Evolutionary conservation across 2,888 invertebrate species (phyloP), one percentile per base, ranked within the genome.

Genomic region (Timema podura): DNA sequence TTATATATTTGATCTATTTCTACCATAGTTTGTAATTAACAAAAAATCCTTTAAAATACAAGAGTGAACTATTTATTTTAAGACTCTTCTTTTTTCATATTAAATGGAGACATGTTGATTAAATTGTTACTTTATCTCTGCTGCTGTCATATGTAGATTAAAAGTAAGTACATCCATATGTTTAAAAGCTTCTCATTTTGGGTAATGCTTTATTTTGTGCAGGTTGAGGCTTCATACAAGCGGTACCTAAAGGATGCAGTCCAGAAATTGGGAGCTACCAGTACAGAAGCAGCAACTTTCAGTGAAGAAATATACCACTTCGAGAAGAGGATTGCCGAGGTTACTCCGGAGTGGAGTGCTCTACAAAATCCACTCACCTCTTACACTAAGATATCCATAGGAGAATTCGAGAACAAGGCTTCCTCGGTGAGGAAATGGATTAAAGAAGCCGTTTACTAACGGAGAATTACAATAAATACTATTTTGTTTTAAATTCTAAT

Each of bases 291-390:
- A 0, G 77, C 79, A 5, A 79, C 79, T 72, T 86, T 85, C 78
- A 82, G 83, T 45, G 81, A 82, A 13, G 83, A 85, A 74, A 82
- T 86, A 72, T 85, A 84, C 75, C 81, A 80, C 73, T 86, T 85
- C 76, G 86, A 87, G 76, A 84, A 83, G 76, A 77, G 86, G 47
- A 81, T 87, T 10, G 85, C 85, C 0, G 84, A 85, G 77, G 80
- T 84, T 10, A 83, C 82, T 8, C 85, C 85, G 0, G 77, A 79
- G 68, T 74, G 76, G 15, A 75, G 73, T 13, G 77, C 77, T 13
- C 71, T 81, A 64, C 76, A 77, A 57, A 80, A 83, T 76, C 83
- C 83, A 0, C 76, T 82, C 9, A 75, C 76, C 13, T 80, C 80
- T 5, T 81, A 81, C 68, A 80, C 81, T 70, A 77, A 80, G 11